These are phyloP conservation scores for Dipodomys merriami DNA, from an alignment of 2,113 vertebrate species.

Conservation along the genomic window DNA sequence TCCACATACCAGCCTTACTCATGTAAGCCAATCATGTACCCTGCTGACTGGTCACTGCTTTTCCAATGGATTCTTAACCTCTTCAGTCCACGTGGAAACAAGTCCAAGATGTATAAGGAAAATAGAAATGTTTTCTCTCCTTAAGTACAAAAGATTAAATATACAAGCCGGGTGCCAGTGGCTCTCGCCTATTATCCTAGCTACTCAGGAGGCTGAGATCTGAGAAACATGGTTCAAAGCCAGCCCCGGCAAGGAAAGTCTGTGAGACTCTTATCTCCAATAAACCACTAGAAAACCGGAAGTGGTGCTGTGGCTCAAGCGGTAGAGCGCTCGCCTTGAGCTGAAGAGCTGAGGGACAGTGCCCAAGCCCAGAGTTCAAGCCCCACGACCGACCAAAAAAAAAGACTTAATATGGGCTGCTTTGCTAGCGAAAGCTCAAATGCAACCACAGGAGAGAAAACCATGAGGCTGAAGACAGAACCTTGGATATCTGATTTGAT, in stretches of 20 bases:
- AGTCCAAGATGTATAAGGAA: neutral
- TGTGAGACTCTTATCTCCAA: too few relatives aligned
- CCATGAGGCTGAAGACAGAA: neutral
- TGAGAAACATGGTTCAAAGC: too few relatives aligned
- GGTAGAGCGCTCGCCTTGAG: too few relatives aligned
- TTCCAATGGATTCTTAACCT: neutral
- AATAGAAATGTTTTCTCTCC: neutral
- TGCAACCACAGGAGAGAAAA: neutral
- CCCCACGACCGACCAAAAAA: too few relatives aligned
- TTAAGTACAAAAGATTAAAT: neutral
- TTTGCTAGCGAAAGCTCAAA: conserved; percentile 15
- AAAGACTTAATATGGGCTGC: neutral
- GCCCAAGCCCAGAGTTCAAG: too few relatives aligned
- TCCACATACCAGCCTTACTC: neutral
- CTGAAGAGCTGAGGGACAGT: too few relatives aligned
- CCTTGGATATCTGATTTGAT: neutral
- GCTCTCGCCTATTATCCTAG: too few relatives aligned
- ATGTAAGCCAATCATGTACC: neutral
- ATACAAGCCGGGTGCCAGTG: too few relatives aligned
- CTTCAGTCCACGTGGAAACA: neutral
- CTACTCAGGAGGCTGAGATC: too few relatives aligned
- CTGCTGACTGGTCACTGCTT: neutral
- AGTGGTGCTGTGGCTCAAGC: too few relatives aligned
- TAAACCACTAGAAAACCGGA: too few relatives aligned
- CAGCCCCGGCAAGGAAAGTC: too few relatives aligned